Base-by-base conservation (phyloP, 2,888 invertebrate genomes). In the Oligia strigilis region DNA sequence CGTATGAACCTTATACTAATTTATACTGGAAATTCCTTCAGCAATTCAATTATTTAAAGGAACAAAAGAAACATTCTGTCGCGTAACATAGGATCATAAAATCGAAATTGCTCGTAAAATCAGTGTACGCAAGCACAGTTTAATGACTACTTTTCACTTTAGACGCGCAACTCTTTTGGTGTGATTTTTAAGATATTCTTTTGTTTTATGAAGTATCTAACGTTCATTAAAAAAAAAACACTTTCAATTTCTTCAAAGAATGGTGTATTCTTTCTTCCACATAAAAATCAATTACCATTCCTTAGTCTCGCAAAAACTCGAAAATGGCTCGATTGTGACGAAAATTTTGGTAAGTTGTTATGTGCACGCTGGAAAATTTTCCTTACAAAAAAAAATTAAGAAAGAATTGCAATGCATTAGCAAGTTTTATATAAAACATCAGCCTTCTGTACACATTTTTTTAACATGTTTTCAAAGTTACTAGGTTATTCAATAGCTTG, bases 51-150 rank as follows among this genome's bases (percentile, higher is more conserved):
- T 83, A 83, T 86, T 80, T 75, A 72, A 80, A 86, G 23, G 65
- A 72, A 81, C 73, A 85, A 83, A 74, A 79, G 76, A 72, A 86
- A 81, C 83, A 86, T 87, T 85, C 83, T 83, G 77, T 80, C 87
- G 80, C 87, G 85, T 83, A 84, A 74, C 69, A 80, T 55, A 66
- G 76, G 55, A 69, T 67, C 80, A 87, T 87, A 83, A 87, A 87
- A 87, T 72, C 76, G 71, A 66, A 85, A 87, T 75, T 76, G 78
- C 58, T 85, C 85, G 80, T 87, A 87, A 87, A 87, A 87, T 87
- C 80, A 85, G 75, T 80, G 82, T 75, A 82, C 77, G 71, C 77
- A 72, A 87, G 76, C 78, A 79, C 65, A 78, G 62, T 87, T 82
- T 82, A 79, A 87, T 76, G 86, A 72, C 77, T 70, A 66, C 65